Conservation (phyloP, 2,113 vertebrate genomes). For the Xenopus laevis region DNA sequence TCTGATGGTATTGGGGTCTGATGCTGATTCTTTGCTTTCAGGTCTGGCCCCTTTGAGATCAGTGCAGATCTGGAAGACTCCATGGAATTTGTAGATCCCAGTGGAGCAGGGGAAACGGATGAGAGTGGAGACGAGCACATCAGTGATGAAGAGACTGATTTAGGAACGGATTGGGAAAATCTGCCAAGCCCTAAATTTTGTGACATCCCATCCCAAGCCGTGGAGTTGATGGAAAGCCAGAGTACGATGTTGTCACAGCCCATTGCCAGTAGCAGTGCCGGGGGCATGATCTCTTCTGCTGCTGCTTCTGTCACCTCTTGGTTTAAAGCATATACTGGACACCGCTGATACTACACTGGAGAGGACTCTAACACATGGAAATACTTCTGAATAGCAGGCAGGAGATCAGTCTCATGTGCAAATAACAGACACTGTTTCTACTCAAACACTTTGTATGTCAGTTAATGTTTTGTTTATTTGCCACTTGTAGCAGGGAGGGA, state of each 20-base stretch:
- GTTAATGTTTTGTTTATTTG: not conserved
- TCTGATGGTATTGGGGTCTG: no score
- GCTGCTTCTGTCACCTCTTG: conserved; percentile 93
- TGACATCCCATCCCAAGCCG: conserved; percentile 94
- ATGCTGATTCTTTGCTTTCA: conserved; percentile 41
- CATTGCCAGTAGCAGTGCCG: conserved; percentile 70
- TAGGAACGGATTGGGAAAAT: conserved; percentile 97
- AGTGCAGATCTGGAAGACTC: conserved; percentile 91
- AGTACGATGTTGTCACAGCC: conserved; percentile 81
- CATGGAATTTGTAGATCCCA: conserved; percentile 94
- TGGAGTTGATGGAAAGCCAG: conserved; percentile 88
- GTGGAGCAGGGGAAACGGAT: conserved; percentile 73
- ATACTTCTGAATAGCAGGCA: conserved; percentile 53
- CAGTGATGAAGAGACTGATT: conserved; percentile 92
- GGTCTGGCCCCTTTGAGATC: conserved; percentile 91
- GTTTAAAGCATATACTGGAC: conserved; percentile 90
- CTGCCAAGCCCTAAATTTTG: conserved; percentile 93
- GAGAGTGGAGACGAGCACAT: conserved; percentile 87
- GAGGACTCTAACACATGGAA: no score
- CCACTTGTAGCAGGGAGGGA: not conserved
- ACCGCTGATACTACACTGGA: conserved; percentile 64
- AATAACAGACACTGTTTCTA: not conserved
- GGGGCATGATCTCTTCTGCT: conserved; percentile 92
- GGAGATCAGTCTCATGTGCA: not conserved
- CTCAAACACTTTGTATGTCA: not conserved